Evolutionary conservation across 2,888 invertebrate species (phyloP).

Genomic region (Aethes cnicana): DNA sequence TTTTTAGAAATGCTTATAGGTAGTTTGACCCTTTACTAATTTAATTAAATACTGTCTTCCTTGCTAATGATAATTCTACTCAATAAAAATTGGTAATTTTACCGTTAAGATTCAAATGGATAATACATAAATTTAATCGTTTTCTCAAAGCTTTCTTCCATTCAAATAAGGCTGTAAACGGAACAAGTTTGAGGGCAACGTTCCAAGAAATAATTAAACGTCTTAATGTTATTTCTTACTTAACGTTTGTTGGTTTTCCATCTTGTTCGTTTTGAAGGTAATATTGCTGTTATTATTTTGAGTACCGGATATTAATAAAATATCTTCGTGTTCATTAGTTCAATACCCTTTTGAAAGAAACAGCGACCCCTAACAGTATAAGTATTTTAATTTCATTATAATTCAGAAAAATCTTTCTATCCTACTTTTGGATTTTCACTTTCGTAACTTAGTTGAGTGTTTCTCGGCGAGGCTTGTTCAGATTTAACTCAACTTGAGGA

Average conservation of each 20-base stretch:
- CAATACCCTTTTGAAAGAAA: constrained; percentile 1
- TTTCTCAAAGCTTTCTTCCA: too few relatives aligned
- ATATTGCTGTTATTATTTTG: background rate
- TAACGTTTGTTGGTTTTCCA: background rate
- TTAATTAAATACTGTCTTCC: constrained; percentile 6
- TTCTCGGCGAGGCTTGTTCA: constrained; percentile 3
- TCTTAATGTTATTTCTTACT: background rate
- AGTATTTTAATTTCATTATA: background rate
- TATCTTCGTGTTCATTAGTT: background rate
- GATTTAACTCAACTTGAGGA: constrained; percentile 15
- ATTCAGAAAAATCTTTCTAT: too few relatives aligned
- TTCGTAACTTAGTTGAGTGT: background rate
- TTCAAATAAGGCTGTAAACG: too few relatives aligned
- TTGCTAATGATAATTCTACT: background rate
- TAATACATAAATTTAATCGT: too few relatives aligned
- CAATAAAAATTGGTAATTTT: too few relatives aligned
- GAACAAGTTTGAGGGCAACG: too few relatives aligned
- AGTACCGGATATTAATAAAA: background rate
- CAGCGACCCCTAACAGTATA: background rate
- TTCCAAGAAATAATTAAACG: too few relatives aligned
- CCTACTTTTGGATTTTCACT: constrained; percentile 15
- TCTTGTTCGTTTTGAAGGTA: background rate
- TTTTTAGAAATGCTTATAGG: constrained; percentile 20
- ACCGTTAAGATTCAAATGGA: too few relatives aligned
- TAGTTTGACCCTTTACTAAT: constrained; percentile 1